These are phyloP conservation scores for Coreius guichenoti DNA, from an alignment of 2,797 vertebrate genomes.

Conservation along the genomic window DNA sequence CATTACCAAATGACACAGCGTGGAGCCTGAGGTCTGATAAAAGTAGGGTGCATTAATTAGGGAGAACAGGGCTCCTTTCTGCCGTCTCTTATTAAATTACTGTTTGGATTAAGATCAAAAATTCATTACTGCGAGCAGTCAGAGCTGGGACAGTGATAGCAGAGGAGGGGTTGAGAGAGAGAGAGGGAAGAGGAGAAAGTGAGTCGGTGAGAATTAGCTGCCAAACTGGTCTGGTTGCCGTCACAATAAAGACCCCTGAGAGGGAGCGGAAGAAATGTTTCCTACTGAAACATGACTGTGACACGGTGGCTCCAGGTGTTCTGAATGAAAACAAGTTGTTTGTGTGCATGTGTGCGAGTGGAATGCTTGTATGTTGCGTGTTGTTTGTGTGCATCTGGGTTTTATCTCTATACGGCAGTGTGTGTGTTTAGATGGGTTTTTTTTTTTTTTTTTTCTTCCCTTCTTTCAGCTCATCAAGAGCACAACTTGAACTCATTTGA, in stretches of 20 bases:
- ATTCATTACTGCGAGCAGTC: constrained; percentile 74
- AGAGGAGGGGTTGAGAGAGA: constrained; percentile 23
- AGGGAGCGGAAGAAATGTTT: constrained; percentile 53
- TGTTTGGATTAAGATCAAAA: constrained; percentile 82
- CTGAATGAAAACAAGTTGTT: constrained; percentile 36
- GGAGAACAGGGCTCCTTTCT: constrained; percentile 72
- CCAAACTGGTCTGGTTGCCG: constrained; percentile 62
- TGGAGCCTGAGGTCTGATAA: constrained; percentile 63
- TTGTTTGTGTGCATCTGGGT: constrained; percentile 33
- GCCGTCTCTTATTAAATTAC: constrained; percentile 76
- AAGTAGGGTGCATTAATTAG: constrained; percentile 73
- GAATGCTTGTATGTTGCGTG: neutral
- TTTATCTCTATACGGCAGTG: constrained; percentile 24
- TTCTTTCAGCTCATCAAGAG: constrained; percentile 44
- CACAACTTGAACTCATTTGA: constrained; percentile 55
- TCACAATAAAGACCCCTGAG: constrained; percentile 58
- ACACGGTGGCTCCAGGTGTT: constrained; percentile 46
- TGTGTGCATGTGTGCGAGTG: neutral
- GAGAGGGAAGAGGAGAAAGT: constrained; percentile 23
- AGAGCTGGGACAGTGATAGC: constrained; percentile 64
- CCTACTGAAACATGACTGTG: constrained; percentile 55
- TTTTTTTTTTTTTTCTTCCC: neutral
- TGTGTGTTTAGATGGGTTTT: constrained; percentile 20
- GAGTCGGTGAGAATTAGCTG: constrained; percentile 40
- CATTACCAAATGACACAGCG: constrained; percentile 56